phyloP scores from a whole-genome alignment of 2,888 invertebrate genomes.

The Drosophila monieri region DNA sequence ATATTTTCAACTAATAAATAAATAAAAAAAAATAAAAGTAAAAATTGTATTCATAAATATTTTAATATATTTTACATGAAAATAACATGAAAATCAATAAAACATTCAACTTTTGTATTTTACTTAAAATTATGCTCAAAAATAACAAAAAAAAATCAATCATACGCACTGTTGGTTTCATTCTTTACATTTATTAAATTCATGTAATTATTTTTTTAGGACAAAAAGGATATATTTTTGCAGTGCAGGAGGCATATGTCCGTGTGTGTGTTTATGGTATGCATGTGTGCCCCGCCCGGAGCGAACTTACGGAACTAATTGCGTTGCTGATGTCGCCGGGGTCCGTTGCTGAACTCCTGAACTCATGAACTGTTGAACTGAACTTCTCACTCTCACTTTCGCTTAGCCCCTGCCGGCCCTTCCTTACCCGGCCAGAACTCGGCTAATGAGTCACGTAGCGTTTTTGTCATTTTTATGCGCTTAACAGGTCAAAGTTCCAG shows the following conservation, averaged over 20 bases:
- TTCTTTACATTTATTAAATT: too few species aligned
- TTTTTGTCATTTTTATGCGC: constrained; percentile 66
- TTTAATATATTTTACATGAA: too few species aligned
- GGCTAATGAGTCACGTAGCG: constrained; percentile 71
- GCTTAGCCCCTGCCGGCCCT: constrained; percentile 5
- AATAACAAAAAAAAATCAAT: background rate
- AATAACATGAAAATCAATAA: too few species aligned
- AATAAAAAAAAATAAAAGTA: too few species aligned
- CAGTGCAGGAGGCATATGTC: constrained; percentile 14
- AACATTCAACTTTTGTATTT: too few species aligned
- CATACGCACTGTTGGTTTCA: background rate
- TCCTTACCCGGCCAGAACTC: constrained; percentile 7
- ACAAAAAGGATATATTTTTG: background rate
- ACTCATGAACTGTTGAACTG: constrained; percentile 20
- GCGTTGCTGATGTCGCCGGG: constrained; percentile 42
- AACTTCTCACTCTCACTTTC: constrained; percentile 4
- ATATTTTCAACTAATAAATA: too few species aligned
- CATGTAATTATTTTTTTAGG: background rate
- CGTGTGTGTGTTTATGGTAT: constrained; percentile 3
- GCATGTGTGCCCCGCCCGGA: constrained; percentile 21
- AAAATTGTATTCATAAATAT: too few species aligned
- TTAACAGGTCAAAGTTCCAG: constrained; percentile 56
- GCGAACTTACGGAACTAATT: constrained; percentile 57
- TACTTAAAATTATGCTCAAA: background rate
- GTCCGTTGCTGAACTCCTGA: constrained; percentile 33